Percentiles rank a stretch among this genome's conserved stretches.
Evolutionary conservation across 2,113 vertebrate genomes (phyloP).

Genomic region (Grammomys dolichurus): DNA sequence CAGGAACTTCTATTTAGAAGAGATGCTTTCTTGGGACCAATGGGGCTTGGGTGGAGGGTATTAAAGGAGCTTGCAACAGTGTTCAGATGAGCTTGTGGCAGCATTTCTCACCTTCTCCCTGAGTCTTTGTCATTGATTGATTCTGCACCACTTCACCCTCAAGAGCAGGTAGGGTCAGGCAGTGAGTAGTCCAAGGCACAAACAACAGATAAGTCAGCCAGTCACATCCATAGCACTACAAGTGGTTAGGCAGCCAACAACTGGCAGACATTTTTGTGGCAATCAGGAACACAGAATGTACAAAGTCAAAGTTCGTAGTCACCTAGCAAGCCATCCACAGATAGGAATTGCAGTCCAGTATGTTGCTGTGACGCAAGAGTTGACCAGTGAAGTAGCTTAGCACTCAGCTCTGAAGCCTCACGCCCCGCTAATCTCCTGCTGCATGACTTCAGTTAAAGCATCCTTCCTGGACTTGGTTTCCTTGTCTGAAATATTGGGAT

Average conservation of each 20-base stretch:
- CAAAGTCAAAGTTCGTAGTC: not conserved
- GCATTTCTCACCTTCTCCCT: no score
- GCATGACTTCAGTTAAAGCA: not conserved
- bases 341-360: no score
- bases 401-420: fast-evolving
- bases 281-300: not conserved
- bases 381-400: not conserved
- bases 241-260: not conserved
- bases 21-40: no score
- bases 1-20: no score
- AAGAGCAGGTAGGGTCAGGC: no score
- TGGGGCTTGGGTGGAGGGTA: no score
- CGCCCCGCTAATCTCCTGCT: not conserved
- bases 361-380: no score
- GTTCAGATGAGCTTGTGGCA: no score
- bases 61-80: no score
- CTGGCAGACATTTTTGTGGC: not conserved
- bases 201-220: not conserved
- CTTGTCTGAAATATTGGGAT: not conserved
- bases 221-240: not conserved
- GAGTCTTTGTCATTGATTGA: no score
- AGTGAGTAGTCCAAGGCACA: no score
- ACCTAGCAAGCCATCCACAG: not conserved
- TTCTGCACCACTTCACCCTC: no score
- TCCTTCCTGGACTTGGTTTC: not conserved